Conservation (phyloP, 2,888 invertebrate genomes). For the Mechanitis mazaeus region DNA sequence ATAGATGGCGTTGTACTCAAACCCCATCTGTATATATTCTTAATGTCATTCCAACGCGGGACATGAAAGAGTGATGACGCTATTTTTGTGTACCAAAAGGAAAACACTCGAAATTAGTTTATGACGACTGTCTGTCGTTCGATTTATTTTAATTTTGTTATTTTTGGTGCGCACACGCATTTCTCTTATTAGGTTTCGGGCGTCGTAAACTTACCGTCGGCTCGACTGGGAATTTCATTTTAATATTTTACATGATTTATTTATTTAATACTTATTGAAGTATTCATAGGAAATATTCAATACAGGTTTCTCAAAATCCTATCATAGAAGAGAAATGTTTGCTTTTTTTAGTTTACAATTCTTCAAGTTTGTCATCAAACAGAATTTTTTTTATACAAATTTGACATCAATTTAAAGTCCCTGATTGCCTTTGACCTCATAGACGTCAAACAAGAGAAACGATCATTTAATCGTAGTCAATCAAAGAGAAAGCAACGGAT, state of each 20-base stretch:
- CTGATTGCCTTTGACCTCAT: conserved; percentile 39
- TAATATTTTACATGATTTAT: conserved; percentile 14
- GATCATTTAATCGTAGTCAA: conserved; percentile 61
- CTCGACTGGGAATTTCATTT: conserved; percentile 60
- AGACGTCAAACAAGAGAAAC: conserved; percentile 42
- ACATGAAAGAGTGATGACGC: conserved; percentile 75
- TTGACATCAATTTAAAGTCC: conserved; percentile 35
- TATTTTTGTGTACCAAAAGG: conserved; percentile 74
- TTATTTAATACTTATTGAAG: not conserved
- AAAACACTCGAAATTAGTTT: conserved; percentile 76
- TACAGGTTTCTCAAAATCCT: not conserved
- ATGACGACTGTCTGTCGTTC: conserved; percentile 76
- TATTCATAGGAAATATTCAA: not conserved
- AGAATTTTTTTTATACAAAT: conserved; percentile 58
- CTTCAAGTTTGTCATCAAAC: conserved; percentile 25
- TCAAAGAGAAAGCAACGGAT: conserved; percentile 73
- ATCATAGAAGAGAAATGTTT: not conserved
- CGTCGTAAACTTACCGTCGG: conserved; percentile 55
- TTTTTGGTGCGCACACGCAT: conserved; percentile 60
- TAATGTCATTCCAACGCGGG: conserved; percentile 67
- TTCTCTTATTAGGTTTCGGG: conserved; percentile 64
- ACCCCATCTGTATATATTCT: conserved; percentile 59
- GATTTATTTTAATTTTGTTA: conserved; percentile 77
- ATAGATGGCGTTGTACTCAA: conserved; percentile 69
- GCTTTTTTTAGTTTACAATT: not conserved